phyloP scores from a whole-genome alignment of 1,140 invertebrate genomes.

The Alviniconcha marisindica region DNA sequence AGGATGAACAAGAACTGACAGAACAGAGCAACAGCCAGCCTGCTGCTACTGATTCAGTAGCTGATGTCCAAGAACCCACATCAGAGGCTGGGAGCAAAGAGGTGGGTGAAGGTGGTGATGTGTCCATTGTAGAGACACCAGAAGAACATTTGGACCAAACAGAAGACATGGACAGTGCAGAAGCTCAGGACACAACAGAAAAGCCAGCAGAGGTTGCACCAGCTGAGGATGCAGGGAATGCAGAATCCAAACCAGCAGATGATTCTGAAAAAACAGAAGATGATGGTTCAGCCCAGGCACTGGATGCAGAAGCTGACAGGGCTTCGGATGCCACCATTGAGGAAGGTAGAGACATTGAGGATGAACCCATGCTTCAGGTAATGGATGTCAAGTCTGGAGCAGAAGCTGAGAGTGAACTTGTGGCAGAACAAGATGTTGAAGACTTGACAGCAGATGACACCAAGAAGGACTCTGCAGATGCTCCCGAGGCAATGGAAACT shows the following conservation, averaged over 20 bases:
- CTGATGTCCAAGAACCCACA: background rate
- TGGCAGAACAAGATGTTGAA: background rate
- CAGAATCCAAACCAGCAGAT: background rate
- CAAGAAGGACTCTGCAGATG: background rate
- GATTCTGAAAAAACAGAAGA: background rate
- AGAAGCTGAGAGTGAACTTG: conserved; percentile 27
- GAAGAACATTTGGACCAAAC: background rate
- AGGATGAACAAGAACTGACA: background rate
- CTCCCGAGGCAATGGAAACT: background rate
- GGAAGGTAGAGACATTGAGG: background rate
- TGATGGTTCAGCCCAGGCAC: background rate
- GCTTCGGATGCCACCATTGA: conserved; percentile 22
- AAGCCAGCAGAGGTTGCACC: no score
- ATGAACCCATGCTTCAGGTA: conserved; percentile 3
- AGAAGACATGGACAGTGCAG: background rate
- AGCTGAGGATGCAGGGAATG: background rate
- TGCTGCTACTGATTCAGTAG: background rate
- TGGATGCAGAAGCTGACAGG: conserved; percentile 1
- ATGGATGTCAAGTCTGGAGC: conserved; percentile 15
- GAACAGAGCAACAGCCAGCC: background rate
- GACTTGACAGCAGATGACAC: background rate
- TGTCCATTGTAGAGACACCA: conserved; percentile 2
- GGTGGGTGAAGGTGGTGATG: background rate
- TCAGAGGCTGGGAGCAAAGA: conserved; percentile 27
- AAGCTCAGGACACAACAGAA: background rate